These are phyloP conservation scores for Erebia ligea DNA, from an alignment of 2,888 invertebrate genomes.

Conservation along the genomic window DNA sequence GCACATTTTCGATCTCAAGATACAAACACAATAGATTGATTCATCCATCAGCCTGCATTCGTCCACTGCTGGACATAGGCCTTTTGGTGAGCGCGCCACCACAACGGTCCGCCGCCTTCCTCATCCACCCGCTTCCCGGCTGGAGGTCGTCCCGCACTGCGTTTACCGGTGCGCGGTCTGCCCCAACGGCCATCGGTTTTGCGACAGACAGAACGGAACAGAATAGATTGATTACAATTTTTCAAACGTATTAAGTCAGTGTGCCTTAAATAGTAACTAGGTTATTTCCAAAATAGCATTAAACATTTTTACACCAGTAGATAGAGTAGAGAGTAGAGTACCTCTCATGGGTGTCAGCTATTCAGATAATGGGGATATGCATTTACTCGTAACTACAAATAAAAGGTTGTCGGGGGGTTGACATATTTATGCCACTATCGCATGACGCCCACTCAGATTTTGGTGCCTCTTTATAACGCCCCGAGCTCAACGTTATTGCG, in stretches of 20 bases:
- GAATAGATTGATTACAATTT: too few species aligned
- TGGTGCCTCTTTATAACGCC: conserved; percentile 52
- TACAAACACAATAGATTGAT: too few species aligned
- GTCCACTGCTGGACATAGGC: too few species aligned
- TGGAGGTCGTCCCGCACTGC: too few species aligned
- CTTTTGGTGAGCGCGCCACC: too few species aligned
- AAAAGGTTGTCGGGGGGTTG: conserved; percentile 47
- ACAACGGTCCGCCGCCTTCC: too few species aligned
- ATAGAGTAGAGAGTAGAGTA: not conserved
- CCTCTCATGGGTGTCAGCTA: conserved; percentile 19
- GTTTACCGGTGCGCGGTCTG: too few species aligned
- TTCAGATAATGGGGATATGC: conserved; percentile 21
- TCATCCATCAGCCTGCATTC: too few species aligned
- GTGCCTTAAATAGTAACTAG: not conserved
- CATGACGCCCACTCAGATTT: conserved; percentile 65
- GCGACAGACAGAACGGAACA: too few species aligned
- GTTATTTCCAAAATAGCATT: not conserved
- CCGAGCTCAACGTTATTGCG: conserved; percentile 35
- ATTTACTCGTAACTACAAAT: conserved; percentile 8
- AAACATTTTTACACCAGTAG: not conserved
- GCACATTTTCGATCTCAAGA: not conserved
- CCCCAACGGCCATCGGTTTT: too few species aligned
- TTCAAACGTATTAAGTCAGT: not conserved
- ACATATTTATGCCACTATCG: conserved; percentile 72
- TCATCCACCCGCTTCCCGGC: too few species aligned